phyloP scores from a whole-genome alignment of 2,797 vertebrate species.

The Fratercula arctica region DNA sequence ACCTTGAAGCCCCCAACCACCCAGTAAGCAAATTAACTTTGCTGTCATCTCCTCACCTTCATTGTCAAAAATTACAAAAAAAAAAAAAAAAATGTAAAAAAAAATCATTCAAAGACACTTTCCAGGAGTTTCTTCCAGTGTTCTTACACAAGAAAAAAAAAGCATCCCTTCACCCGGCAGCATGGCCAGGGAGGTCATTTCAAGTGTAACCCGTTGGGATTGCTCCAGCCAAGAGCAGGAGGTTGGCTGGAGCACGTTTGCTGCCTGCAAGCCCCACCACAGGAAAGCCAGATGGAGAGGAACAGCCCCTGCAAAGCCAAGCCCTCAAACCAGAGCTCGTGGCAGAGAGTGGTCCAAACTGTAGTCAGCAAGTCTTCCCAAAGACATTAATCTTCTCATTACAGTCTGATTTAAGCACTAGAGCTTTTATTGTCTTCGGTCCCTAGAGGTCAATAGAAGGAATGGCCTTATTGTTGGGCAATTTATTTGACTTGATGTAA shows the following conservation, averaged over 20 bases:
- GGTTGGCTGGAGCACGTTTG: not conserved
- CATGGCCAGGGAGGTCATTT: not conserved
- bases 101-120: not conserved
- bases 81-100: not conserved
- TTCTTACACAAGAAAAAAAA: not conserved
- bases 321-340: not conserved
- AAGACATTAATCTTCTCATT: constrained; percentile 16
- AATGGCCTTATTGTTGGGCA: not conserved
- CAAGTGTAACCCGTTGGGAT: not conserved
- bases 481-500: not conserved
- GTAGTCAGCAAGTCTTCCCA: not conserved
- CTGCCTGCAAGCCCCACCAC: not conserved
- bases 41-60: not conserved
- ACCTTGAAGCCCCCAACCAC: not conserved
- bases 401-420: not conserved
- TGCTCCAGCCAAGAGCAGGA: not conserved
- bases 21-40: not conserved
- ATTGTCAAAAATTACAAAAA: not conserved
- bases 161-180: not conserved
- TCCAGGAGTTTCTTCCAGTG: not conserved
- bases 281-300: not conserved
- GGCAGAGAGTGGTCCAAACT: not conserved
- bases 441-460: constrained; percentile 20
- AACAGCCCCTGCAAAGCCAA: not conserved
- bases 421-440: not conserved